These are phyloP conservation scores for Clitarchus hookeri DNA, from an alignment of 2,888 invertebrate genomes.

Conservation along the genomic window DNA sequence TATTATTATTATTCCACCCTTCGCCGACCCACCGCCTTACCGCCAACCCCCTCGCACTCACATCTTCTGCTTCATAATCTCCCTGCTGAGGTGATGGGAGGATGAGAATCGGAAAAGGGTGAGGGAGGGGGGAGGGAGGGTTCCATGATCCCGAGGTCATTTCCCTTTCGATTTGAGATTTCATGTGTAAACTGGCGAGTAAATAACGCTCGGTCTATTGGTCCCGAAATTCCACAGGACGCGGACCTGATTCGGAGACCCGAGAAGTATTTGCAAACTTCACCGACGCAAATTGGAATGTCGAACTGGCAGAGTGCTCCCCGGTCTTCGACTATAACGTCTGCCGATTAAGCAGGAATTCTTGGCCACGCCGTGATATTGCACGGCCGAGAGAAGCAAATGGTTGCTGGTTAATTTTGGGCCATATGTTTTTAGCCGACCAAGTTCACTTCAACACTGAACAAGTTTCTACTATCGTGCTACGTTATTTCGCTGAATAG, in stretches of 20 bases:
- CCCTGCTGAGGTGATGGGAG: too few species aligned
- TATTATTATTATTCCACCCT: background rate
- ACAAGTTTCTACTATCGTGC: too few species aligned
- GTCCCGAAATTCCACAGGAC: background rate
- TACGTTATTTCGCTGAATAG: too few species aligned
- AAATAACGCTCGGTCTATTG: constrained; percentile 7
- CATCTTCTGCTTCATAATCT: background rate
- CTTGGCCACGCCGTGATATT: background rate
- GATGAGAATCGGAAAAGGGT: too few species aligned
- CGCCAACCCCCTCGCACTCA: background rate
- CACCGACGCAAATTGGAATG: background rate
- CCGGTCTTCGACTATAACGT: background rate
- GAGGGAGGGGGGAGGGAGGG: background rate
- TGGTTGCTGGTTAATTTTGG: too few species aligned
- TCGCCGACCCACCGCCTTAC: background rate
- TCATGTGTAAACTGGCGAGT: background rate
- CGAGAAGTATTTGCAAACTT: background rate
- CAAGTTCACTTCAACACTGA: too few species aligned
- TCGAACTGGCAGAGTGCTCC: background rate
- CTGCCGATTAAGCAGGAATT: background rate
- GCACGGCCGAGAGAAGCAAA: too few species aligned
- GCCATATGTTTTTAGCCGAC: too few species aligned
- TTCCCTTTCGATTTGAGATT: background rate
- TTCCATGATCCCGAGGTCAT: background rate
- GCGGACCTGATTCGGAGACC: background rate